Base-by-base conservation (phyloP, 2,797 vertebrate genomes). In the Enteromius afrohamiltoni region DNA sequence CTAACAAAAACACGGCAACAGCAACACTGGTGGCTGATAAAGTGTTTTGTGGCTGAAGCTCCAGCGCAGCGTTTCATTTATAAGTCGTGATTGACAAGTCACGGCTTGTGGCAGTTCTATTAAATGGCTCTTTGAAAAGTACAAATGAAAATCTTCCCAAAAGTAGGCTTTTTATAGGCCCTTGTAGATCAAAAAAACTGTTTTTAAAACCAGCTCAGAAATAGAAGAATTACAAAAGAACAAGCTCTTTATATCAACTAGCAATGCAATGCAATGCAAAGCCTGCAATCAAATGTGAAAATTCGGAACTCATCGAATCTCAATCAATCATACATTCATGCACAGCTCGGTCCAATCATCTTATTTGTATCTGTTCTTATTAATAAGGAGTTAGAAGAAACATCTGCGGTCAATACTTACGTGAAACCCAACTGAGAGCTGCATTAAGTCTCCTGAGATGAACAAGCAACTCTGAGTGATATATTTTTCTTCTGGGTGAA, bases 21-120 rank as follows among this genome's bases (percentile, higher is more conserved):
- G 40, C 40, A 47, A 47, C 42, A 47, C n/a, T 5, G 42, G 40
- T 10, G 58, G 23, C 58, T 62, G 58, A 62, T 62, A 62, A 62
- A 29, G 13, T 62, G 8, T 21, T 65, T 37, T 65, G 64, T 65
- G 64, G 16, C 31, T 65, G 31, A 65, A 19, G 64, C 64, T 37
- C 17, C 31, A 65, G 64, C 64, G 34, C 42, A 29, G 23, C 69
- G 4, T 16, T 29, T 71, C 42, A 47, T 47, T 10, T 47, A 10
- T 26, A 17, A 70, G 42, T 26, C 23, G 9, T 49, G 42, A 71
- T 19, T 49, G 69, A 71, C 45, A 19, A 71, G 42, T 71, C 42
- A 71, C n/a, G 40, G 45, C 26, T 70, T 70, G 68, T 45, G 68
- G 68, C 40, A 26, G 40, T 45, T 62, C 58, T 29, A 29, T 62